A percentile compares a stretch with the other conserved stretches of the same genome.
Conservation (phyloP, 1,140 invertebrate species). For the Zaprionus camerounensis region DNA sequence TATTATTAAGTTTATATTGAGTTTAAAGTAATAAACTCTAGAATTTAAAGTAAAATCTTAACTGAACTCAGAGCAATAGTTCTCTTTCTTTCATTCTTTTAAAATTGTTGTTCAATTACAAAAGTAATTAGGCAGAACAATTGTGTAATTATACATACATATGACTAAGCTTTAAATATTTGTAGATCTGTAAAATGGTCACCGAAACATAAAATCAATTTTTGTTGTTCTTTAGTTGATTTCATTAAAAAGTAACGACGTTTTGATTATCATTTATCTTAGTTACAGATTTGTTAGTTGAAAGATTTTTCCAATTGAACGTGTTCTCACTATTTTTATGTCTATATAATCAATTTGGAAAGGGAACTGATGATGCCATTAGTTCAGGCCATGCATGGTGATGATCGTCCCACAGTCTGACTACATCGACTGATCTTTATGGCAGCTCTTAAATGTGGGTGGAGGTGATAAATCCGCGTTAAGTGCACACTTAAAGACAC, state of each 20-base stretch:
- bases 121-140: no score
- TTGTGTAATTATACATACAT: no score
- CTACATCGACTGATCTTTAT: conserved; percentile 43
- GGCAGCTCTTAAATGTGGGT: conserved; percentile 44
- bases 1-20: no score
- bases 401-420: conserved; percentile 5
- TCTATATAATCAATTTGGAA: conserved; percentile 37
- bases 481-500: conserved; percentile 60
- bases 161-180: neutral
- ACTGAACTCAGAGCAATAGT: no score
- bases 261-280: neutral
- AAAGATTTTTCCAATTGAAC: neutral
- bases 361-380: neutral
- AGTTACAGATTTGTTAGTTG: neutral
- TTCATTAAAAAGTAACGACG: neutral
- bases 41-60: no score
- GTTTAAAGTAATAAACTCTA: neutral
- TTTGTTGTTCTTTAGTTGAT: neutral
- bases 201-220: neutral
- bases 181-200: neutral
- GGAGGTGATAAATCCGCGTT: conserved; percentile 71
- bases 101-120: no score
- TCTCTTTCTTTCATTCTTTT: no score
- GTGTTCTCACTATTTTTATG: conserved; percentile 18
- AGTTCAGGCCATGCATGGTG: neutral